Conservation (phyloP, 64 coral and sea anemone species). For the Pocillopora verrucosa region DNA sequence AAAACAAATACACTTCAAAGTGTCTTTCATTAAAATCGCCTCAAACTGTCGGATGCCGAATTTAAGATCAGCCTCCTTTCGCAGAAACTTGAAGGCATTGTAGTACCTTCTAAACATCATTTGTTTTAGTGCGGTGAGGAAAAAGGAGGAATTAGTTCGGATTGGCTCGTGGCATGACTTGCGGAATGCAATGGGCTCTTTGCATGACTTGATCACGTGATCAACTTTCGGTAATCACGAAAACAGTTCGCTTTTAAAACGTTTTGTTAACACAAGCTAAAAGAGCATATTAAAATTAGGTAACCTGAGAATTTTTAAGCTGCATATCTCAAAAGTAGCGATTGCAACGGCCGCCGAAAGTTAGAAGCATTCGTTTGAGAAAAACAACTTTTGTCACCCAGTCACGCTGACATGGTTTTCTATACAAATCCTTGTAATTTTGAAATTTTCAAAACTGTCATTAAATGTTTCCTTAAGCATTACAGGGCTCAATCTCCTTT, state of each 20-base stretch:
- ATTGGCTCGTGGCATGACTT: not conserved
- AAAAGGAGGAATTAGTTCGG: not conserved
- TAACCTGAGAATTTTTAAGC: constrained; percentile 2
- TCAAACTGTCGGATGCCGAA: not conserved
- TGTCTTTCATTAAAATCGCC: not conserved
- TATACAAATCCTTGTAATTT: constrained; percentile 14
- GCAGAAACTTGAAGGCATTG: constrained; percentile 4
- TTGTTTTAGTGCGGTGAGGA: not conserved
- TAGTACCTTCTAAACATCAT: not conserved
- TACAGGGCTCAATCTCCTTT: not conserved
- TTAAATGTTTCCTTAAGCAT: constrained; percentile 6
- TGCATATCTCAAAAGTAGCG: not conserved
- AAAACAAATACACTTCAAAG: not conserved
- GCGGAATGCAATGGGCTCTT: not conserved
- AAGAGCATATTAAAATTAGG: constrained; percentile 2
- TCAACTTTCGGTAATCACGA: not conserved
- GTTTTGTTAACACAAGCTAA: not conserved
- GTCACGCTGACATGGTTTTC: constrained; percentile 8
- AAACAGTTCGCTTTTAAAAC: not conserved
- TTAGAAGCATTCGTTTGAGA: too few species aligned
- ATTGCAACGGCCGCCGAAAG: not conserved
- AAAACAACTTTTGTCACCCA: not conserved
- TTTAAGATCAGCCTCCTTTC: not conserved
- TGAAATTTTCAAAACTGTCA: constrained; percentile 4
- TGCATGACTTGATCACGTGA: not conserved